Base-by-base conservation (phyloP, 2,888 invertebrate species). In the Cloeon dipterum region DNA sequence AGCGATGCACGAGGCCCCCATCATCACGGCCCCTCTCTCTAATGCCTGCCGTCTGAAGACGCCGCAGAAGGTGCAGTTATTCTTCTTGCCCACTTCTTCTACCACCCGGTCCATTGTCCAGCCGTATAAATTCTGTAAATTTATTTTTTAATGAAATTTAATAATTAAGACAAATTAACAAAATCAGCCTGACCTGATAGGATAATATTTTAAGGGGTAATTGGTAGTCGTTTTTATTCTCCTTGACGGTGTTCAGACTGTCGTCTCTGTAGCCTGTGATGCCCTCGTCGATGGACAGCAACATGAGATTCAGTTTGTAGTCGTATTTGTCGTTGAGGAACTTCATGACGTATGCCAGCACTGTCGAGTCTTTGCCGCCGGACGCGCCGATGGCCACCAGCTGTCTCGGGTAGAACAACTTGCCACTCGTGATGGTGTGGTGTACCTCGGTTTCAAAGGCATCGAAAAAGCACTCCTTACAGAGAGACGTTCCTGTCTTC, bases 21-120 rank as follows among this genome's bases (percentile, higher is more conserved):
- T 60, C 49, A 83, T 55, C 40, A 76, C 71, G 0, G 98, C 96
- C 2, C 98, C 98, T 48, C 96, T 63, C 52, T 98, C 96, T 34
- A 98, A 56, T 0, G 96, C 96, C 56, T 98, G 96, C 20, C 96
- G 68, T 39, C 96, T 63, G 54, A 98, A 96, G 5, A 89, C 89
- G 8, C 89, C 89, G 62, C 89, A 89, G 53, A 89, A 89, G 5
- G 89, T 89, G 46, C 98, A 98, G 57, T 98, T 98, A 56, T 93
- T 98, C 52, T 86, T 89, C 38, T 78, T 69, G 1, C 82, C 77
- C 39, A 50, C 64, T 51, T 63, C 57, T 44, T 60, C 53, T 1
- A 99, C 98, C 54, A 98, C 96, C 49, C 81, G 81, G 61, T 99
- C 98, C 93, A 94, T 94, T 3, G 96, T 94, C 98, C 98, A 99